Percentiles rank a stretch among this genome's conserved stretches.
Evolutionary conservation across 2,113 vertebrate genomes (phyloP).

Genomic region (Pachycephala philippinensis): DNA sequence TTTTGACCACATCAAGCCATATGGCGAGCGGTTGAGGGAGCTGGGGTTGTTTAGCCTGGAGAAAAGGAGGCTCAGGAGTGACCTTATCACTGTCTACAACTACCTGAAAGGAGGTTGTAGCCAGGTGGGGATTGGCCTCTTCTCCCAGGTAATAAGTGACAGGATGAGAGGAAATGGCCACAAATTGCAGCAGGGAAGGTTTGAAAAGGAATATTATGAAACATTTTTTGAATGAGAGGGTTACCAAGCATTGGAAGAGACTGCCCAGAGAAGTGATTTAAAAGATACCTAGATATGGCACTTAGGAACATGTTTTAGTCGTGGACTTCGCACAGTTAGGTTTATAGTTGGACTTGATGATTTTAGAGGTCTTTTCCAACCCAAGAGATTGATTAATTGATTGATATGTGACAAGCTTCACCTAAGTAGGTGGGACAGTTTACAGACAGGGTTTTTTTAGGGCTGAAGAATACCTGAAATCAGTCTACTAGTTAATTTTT

Average conservation of each 20-base stretch:
- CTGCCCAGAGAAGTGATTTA: not conserved
- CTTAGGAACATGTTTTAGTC: not conserved
- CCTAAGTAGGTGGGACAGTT: not conserved
- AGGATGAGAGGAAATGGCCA: not conserved
- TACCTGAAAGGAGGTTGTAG: not conserved
- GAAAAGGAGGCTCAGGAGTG: not conserved
- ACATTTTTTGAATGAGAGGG: not conserved
- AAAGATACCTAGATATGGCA: not conserved
- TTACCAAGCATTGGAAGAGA: not conserved
- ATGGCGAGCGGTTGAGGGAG: not conserved
- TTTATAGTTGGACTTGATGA: not conserved
- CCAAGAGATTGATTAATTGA: not conserved
- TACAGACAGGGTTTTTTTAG: not conserved
- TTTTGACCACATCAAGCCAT: not conserved
- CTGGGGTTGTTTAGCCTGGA: not conserved
- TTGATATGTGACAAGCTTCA: not conserved
- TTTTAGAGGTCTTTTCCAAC: not conserved
- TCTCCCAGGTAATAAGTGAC: not conserved
- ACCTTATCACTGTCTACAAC: not conserved
- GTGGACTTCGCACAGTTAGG: accelerated
- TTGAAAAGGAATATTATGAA: not conserved
- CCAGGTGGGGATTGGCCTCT: not conserved
- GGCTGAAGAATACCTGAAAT: not conserved
- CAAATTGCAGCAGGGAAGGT: not conserved
- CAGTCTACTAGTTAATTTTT: not conserved